Percentiles rank a stretch among this genome's conserved stretches.
Conservation (phyloP, 2,888 invertebrate genomes). For the Eremobia ochroleuca region DNA sequence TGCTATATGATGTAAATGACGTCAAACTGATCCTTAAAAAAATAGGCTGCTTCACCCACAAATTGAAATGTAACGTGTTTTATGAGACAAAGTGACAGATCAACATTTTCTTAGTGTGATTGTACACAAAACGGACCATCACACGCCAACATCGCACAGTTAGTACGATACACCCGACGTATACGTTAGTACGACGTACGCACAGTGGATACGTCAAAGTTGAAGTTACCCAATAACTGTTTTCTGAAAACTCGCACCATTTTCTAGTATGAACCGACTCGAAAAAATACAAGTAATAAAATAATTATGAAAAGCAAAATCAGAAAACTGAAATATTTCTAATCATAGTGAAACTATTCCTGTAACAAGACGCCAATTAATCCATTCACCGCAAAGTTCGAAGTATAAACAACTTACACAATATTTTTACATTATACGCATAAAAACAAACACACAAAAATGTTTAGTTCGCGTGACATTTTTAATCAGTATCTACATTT, state of each 20-base stretch:
- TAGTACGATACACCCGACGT: no score
- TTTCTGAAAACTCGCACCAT: no score
- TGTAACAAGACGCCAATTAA: slow-evolving; percentile 34
- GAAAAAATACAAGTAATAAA: not conserved
- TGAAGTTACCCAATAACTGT: not conserved
- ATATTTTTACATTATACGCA: slow-evolving; percentile 39
- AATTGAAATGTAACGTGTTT: no score
- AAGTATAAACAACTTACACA: slow-evolving; percentile 15
- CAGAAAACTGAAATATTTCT: not conserved
- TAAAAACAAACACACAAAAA: slow-evolving; percentile 67
- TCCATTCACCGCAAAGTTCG: slow-evolving; percentile 9
- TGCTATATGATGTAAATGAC: no score
- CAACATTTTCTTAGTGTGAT: not conserved
- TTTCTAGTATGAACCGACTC: not conserved
- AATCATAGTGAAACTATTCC: not conserved
- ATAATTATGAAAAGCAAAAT: not conserved
- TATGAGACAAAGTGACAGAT: no score
- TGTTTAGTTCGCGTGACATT: slow-evolving; percentile 71
- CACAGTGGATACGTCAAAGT: no score
- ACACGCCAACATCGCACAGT: no score
- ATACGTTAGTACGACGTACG: no score
- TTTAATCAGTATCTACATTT: slow-evolving; percentile 72
- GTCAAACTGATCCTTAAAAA: no score
- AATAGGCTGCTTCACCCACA: no score
- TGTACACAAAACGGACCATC: not conserved